Base-by-base conservation (phyloP, 2,888 invertebrate genomes). In the Drosophila incognita region DNA sequence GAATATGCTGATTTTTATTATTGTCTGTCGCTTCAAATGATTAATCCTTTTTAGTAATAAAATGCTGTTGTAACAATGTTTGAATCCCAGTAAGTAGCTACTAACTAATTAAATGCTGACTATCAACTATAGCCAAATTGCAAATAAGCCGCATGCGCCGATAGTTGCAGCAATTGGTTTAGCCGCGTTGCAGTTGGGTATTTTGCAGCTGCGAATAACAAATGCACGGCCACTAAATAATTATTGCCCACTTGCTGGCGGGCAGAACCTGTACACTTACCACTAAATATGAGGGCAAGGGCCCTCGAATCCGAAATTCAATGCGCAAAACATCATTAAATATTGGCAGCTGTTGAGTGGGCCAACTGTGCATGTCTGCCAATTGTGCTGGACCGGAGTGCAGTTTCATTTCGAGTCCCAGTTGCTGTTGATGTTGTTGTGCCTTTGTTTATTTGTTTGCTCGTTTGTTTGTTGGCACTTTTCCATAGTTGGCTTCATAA, bases 401-500 rank as follows among this genome's bases (percentile, higher is more conserved):
- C 53, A 46, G 48, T 46, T 46, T 15, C 46, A 46, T 46, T 46
- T 46, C 15, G 24, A 24, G 46, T 46, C 8, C 46, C 71, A 35
- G 31, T 49, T 33, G 61, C n/a, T 10, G 36, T 21, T 48, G 35
- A 31, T 40, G 35, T 27, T 53, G 24, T 52, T 64, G 58, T 59
- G 42, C 74, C 59, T 59, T 67, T 67, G 60, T 54, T 64, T 65
- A 51, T 66, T 78, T 68, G 60, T 67, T 33, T 61, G 70, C 74
- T 76, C 75, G 56, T 65, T 82, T 72, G 62, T 66, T 71, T 59
- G 54, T 65, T 72, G 53, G 67, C 59, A 52, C 69, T 79, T 58
- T 58, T 54, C 46, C 79, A 69, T 54, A 69, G 82, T 64, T 71
- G 61, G 52, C 69, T 76, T 90, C 90, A 87, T 87, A 87, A 87